phyloP scores from a whole-genome alignment of 64 coral and sea anemone genomes.

The Stylophora pistillata region DNA sequence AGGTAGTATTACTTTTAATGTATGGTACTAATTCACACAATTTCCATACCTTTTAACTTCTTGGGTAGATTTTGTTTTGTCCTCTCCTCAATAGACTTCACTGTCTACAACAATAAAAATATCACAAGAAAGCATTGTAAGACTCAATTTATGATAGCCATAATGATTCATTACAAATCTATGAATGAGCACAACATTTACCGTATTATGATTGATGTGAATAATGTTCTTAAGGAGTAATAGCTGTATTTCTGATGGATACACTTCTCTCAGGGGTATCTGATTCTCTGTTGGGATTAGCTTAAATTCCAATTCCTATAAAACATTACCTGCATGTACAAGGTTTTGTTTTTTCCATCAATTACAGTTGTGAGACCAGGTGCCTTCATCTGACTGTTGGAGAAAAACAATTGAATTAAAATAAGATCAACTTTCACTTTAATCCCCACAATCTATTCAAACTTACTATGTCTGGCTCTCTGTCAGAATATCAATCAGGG shows the following conservation, averaged over 20 bases:
- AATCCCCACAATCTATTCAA: background rate
- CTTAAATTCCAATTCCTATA: background rate
- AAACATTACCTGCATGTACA: conserved; percentile 86
- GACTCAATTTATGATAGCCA: too few relatives aligned
- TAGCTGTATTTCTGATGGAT: too few relatives aligned
- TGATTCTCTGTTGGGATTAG: background rate
- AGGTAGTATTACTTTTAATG: too few relatives aligned
- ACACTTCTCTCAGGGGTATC: too few relatives aligned
- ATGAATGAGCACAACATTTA: too few relatives aligned
- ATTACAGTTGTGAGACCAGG: conserved; percentile 92
- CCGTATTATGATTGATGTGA: too few relatives aligned
- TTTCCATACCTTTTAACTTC: conserved; percentile 69
- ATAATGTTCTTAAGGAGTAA: background rate
- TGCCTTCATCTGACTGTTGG: conserved; percentile 93
- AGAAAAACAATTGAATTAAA: conserved; percentile 1
- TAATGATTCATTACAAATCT: too few relatives aligned
- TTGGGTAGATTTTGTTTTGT: conserved; percentile 87
- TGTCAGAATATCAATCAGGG: conserved; percentile 71
- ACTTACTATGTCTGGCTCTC: conserved; percentile 88
- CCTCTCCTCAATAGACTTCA: conserved; percentile 93
- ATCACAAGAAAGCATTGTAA: background rate
- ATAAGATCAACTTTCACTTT: too few relatives aligned
- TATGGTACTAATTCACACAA: background rate
- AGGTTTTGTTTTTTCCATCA: conserved; percentile 92
- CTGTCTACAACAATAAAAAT: conserved; percentile 42